Evolutionary conservation across 2,797 vertebrate genomes (phyloP).

Genomic region (Epinephelus awoara): DNA sequence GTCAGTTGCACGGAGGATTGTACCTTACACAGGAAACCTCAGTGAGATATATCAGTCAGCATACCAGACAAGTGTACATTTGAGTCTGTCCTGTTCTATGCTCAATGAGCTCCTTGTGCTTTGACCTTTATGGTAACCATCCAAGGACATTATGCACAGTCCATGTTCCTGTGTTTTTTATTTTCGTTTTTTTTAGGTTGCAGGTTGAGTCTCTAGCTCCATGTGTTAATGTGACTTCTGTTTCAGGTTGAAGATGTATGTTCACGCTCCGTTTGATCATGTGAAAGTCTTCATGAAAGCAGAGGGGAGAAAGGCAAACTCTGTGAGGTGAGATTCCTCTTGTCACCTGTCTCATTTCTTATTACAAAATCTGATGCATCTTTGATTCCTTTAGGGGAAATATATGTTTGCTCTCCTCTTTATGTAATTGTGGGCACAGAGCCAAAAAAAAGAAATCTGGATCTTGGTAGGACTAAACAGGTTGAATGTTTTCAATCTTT

Average conservation of each 20-base stretch:
- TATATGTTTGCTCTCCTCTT: neutral
- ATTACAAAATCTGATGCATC: neutral
- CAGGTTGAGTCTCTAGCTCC: slow-evolving; percentile 4
- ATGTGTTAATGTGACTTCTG: slow-evolving; percentile 47
- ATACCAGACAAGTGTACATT: slow-evolving; percentile 33
- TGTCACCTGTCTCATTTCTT: neutral
- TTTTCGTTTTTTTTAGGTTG: neutral
- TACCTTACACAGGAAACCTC: slow-evolving; percentile 26
- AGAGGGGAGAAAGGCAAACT: slow-evolving; percentile 89
- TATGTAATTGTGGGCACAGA: neutral
- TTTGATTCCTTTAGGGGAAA: neutral
- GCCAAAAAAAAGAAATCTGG: neutral
- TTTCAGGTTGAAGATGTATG: slow-evolving; percentile 94
- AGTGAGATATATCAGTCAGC: slow-evolving; percentile 36
- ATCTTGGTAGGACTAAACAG: neutral
- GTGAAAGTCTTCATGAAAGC: slow-evolving; percentile 93
- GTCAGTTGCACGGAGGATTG: slow-evolving; percentile 10
- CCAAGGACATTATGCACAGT: slow-evolving; percentile 4
- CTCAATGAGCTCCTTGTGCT: slow-evolving; percentile 61
- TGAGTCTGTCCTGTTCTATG: slow-evolving; percentile 7
- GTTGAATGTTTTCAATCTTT: neutral
- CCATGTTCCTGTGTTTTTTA: slow-evolving; percentile 7
- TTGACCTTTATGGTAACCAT: slow-evolving; percentile 37
- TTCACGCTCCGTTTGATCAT: slow-evolving; percentile 73
- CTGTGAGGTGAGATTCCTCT: slow-evolving; percentile 85